Conservation (phyloP, 2,113 vertebrate species). For the Psittacula cyanocephala region DNA sequence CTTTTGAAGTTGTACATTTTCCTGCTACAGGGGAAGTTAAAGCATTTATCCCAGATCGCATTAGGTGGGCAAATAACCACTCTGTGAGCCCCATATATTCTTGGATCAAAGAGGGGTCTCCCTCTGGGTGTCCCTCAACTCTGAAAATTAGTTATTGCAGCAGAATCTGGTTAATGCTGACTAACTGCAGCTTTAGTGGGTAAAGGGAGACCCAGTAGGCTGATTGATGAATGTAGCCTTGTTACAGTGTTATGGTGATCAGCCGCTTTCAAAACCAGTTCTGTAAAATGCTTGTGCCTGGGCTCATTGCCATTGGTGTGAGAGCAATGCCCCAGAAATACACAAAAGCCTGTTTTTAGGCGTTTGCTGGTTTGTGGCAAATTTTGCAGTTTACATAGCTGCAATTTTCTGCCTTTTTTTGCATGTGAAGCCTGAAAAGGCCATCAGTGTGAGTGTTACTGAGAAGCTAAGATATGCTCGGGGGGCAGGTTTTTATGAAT, state of each 20-base stretch:
- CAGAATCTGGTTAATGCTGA: background rate
- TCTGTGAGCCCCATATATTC: background rate
- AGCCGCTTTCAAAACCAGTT: background rate
- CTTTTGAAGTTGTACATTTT: background rate
- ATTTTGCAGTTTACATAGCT: background rate
- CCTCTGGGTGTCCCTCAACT: background rate
- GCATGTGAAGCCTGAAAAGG: background rate
- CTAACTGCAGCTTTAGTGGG: background rate
- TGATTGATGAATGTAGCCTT: background rate
- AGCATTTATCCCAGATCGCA: background rate
- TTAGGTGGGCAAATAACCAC: background rate
- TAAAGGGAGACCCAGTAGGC: background rate
- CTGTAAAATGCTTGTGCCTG: background rate
- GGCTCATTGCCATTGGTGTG: background rate
- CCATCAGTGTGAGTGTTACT: background rate
- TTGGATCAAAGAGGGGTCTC: background rate
- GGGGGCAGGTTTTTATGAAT: background rate
- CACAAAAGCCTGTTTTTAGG: background rate
- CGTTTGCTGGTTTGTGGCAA: background rate
- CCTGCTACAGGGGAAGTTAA: background rate
- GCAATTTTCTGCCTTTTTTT: background rate
- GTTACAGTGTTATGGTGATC: background rate
- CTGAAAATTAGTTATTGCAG: background rate
- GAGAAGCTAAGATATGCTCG: background rate
- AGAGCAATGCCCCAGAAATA: background rate